phyloP scores from a whole-genome alignment of 1,140 invertebrate genomes.

The Ceratina australensis region DNA sequence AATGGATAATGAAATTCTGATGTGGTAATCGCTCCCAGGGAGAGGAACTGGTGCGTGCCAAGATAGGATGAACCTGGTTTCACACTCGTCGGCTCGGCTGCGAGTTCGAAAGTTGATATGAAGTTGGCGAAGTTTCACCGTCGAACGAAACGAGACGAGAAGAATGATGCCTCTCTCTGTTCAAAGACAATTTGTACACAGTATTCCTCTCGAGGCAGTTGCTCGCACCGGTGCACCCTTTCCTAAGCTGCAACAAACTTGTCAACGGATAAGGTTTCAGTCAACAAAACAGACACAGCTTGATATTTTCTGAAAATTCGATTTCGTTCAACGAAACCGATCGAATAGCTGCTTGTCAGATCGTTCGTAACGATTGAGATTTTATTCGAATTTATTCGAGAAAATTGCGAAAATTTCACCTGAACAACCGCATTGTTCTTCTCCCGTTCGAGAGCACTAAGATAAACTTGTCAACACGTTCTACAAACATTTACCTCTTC shows the following conservation, averaged over 20 bases:
- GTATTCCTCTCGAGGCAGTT: constrained; percentile 16
- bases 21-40: not conserved
- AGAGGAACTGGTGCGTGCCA: constrained; percentile 36
- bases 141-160: not conserved
- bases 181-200: constrained; percentile 18
- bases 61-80: constrained; percentile 30
- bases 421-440: no score
- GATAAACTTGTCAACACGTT: constrained; percentile 13
- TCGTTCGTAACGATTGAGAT: no score
- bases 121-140: not conserved
- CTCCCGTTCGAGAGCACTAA: not conserved
- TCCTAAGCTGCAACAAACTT: not conserved
- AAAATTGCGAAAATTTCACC: no score
- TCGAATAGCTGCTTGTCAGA: no score
- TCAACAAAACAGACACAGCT: not conserved
- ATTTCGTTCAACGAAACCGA: no score
- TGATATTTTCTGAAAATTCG: no score
- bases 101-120: constrained; percentile 4
- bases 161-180: not conserved
- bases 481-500: constrained; percentile 8
- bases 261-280: not conserved
- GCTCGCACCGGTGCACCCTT: not conserved
- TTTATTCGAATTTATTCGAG: no score
- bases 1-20: constrained; percentile 23
- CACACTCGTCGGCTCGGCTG: not conserved